A percentile compares a stretch with the other conserved stretches of the same genome.
Evolutionary conservation across 2,113 vertebrate genomes (phyloP).

Genomic region (Otis tarda): DNA sequence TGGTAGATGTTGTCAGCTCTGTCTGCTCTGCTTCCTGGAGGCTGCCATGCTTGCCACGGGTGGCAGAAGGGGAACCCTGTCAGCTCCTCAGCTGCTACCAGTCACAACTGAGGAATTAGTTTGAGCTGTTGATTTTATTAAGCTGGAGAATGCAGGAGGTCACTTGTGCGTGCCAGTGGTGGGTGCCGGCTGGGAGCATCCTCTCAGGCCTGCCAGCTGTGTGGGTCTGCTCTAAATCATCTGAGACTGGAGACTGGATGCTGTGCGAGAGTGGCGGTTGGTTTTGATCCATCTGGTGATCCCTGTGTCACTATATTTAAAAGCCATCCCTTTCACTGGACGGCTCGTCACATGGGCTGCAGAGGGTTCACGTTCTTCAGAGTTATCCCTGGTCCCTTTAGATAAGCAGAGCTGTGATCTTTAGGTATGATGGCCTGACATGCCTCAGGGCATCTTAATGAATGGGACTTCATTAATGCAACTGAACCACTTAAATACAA

Average conservation of each 20-base stretch:
- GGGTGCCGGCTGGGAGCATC: background rate
- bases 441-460: slow-evolving; percentile 2
- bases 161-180: background rate
- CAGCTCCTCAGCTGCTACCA: background rate
- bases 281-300: background rate
- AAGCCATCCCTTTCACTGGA: background rate
- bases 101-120: background rate
- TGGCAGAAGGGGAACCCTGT: background rate
- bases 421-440: background rate
- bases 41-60: background rate
- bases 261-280: background rate
- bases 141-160: background rate
- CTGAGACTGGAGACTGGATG: background rate
- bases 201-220: background rate
- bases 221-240: background rate
- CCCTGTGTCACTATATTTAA: background rate
- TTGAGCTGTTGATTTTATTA: slow-evolving; percentile 21
- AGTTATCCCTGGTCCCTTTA: slow-evolving; percentile 13
- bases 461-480: background rate
- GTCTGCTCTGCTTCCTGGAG: background rate
- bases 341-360: background rate
- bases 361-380: background rate
- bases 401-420: background rate
- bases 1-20: background rate
- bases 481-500: background rate